Evolutionary conservation across 2,888 invertebrate species (phyloP), one percentile per base, ranked within the genome.

Genomic region (Melinaea menophilus): DNA sequence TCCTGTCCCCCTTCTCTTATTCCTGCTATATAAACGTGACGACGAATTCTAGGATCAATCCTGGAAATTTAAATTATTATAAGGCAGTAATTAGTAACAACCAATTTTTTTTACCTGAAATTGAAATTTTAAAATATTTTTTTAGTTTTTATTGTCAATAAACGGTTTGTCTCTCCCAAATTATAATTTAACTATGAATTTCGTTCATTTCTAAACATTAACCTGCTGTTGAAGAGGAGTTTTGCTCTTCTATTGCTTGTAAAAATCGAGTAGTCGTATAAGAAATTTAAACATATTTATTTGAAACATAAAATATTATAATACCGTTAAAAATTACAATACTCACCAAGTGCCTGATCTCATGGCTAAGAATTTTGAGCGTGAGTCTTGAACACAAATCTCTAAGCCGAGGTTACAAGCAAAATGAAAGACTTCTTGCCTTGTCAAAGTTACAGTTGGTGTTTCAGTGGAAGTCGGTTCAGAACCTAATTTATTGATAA

Each of bases 351-450:
- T 67, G 12, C 70, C 72, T 51, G 67, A 73, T 58, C 74, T 82
- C 74, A 85, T 74, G 2, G 69, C 71, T 41, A 74, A 59, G 60
- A 86, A 90, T 69, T 76, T 77, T 1, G 75, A 69, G 54, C 75
- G 70, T 0, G 88, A 85, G 37, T 92, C 88, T 0, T 80, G 71
- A 0, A 92, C 79, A 72, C 96, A 96, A 5, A 82, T 83, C 1
- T 78, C 67, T 51, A 92, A 86, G 2, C 92, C 93, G 56, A 93
- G 87, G 59, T 86, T 85, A 74, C 96, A 96, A 5, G 94, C 93
- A 84, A 94, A 94, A 58, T 91, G 86, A 4, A 94, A 73, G 0
- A 93, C 81, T 58, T 90, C 85, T 11, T 90, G 91, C 4, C 94
- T 92, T 37, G 92, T 90, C 64, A 88, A 72, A 31, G 77, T 86